Evolutionary conservation across 2,113 vertebrate genomes (phyloP).

Genomic region (Motacilla tschutschensis): DNA sequence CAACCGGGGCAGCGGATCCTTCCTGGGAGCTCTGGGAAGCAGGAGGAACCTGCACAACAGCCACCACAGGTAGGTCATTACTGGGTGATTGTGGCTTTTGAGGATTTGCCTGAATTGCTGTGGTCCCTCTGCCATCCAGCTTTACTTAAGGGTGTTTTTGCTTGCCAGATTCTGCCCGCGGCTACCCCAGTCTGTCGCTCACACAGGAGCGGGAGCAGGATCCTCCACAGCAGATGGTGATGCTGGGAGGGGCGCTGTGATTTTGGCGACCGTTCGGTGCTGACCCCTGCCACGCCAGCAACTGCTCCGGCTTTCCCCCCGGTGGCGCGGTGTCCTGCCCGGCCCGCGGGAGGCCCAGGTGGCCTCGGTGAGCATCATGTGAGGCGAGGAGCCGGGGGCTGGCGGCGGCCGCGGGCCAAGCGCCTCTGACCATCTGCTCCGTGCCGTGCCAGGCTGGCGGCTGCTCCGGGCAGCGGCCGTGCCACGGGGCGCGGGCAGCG

Average conservation of each 20-base stretch:
- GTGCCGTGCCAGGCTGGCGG: neutral
- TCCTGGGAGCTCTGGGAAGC: neutral
- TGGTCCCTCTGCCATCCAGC: neutral
- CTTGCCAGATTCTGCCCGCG: neutral
- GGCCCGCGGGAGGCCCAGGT: slow-evolving; percentile 60
- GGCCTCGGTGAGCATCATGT: slow-evolving; percentile 29
- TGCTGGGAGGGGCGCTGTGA: neutral
- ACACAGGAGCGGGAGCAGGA: rapidly evolving
- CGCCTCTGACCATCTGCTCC: slow-evolving; percentile 64
- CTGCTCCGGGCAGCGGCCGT: slow-evolving; percentile 15
- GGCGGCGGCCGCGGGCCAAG: slow-evolving; percentile 49
- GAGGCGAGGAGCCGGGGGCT: slow-evolving; percentile 33
- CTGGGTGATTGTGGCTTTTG: neutral
- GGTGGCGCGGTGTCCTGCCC: neutral
- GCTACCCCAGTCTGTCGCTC: neutral
- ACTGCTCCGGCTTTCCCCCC: neutral
- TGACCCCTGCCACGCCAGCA: neutral
- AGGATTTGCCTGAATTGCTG: neutral
- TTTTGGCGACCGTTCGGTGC: neutral
- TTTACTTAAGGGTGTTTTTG: rapidly evolving
- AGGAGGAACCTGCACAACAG: rapidly evolving
- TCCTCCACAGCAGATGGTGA: neutral
- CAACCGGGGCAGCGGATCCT: neutral
- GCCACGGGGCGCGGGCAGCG: neutral
- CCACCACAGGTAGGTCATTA: neutral